Base-by-base conservation (phyloP, 2,797 vertebrate species). In the Huso huso region DNA sequence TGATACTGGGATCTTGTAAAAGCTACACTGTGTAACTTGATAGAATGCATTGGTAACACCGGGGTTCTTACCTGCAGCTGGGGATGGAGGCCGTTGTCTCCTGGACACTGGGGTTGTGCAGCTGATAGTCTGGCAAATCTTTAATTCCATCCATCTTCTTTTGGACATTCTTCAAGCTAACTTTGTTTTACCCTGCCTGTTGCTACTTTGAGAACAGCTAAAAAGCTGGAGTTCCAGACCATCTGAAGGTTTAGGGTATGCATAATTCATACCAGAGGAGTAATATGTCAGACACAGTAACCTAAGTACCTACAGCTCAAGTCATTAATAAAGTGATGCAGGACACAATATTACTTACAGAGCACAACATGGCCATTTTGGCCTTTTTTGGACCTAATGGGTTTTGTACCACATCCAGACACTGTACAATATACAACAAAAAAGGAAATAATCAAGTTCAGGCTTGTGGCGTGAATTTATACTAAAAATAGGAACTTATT, bases 181-280 rank as follows among this genome's bases (percentile, higher is more conserved):
- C 64, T 77, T 65, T 2, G 10, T 59, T 48, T 37, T 61, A 68
- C 65, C 1, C 2, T 58, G 37, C 66, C 68, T 66, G 55, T 66
- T 70, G 71, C 73, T 73, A 50, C 53, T 50, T 80, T 74, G n/a
- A 71, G 71, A 66, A 61, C 66, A 73, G 74, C 63, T 61, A 3
- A 37, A 37, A 37, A 37, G 23, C 11, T 61, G 76, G 68, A 78
- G 77, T 71, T 79, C 15, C 66, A 8, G 61, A 61, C 75, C 76
- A 70, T 77, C 76, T 86, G 83, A 83, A 86, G 85, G 84, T 85
- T 87, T 79, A 53, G 8, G 70, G 68, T 69, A 74, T 95, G 10
- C 94, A 96, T 96, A 88, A 96, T 96, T 95, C 69, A 97, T 88
- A 82, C 53, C 65, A 65, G 72, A 81, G 82, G 86, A 80, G 81